These are phyloP conservation scores for Caenorhabditis macrosperma DNA, from an alignment of 2,888 invertebrate species.

Conservation along the genomic window DNA sequence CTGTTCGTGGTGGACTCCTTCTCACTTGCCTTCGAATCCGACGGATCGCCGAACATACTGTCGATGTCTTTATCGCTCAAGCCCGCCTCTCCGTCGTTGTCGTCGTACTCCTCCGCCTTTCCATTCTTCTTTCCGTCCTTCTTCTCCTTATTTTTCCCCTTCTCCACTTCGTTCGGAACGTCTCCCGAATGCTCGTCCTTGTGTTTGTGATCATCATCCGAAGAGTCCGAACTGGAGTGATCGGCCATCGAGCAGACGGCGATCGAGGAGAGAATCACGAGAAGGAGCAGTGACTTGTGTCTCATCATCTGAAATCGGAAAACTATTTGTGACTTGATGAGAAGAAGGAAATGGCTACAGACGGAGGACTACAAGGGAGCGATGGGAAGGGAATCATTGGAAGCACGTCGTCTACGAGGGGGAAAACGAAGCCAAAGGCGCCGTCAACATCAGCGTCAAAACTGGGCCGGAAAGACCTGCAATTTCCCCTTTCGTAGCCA, in stretches of 20 bases:
- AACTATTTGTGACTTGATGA: neutral
- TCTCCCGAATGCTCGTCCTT: constrained; percentile 18
- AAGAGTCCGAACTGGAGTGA: constrained; percentile 4
- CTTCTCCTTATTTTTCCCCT: neutral
- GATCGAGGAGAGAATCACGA: neutral
- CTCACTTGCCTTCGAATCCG: neutral
- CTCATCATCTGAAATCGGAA: constrained; percentile 16
- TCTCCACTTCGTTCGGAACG: neutral
- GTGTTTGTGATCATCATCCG: constrained; percentile 4
- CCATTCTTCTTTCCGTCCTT: neutral
- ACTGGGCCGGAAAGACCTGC: constrained; percentile 18
- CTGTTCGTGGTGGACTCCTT: neutral
- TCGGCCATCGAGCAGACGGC: constrained; percentile 5
- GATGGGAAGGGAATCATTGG: no score
- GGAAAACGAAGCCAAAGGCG: constrained; percentile 3
- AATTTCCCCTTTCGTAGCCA: constrained; percentile 44
- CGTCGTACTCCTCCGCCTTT: neutral
- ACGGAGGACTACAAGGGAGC: neutral
- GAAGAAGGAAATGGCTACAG: neutral
- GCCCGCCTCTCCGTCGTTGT: neutral
- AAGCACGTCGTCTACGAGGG: neutral
- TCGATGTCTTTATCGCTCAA: neutral
- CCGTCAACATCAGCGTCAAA: constrained; percentile 19
- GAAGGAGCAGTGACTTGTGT: neutral
- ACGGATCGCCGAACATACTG: neutral